Evolutionary conservation across 2,113 vertebrate genomes (phyloP), one percentile per base, ranked within the genome.

Genomic region (Triplophysa tibetana): DNA sequence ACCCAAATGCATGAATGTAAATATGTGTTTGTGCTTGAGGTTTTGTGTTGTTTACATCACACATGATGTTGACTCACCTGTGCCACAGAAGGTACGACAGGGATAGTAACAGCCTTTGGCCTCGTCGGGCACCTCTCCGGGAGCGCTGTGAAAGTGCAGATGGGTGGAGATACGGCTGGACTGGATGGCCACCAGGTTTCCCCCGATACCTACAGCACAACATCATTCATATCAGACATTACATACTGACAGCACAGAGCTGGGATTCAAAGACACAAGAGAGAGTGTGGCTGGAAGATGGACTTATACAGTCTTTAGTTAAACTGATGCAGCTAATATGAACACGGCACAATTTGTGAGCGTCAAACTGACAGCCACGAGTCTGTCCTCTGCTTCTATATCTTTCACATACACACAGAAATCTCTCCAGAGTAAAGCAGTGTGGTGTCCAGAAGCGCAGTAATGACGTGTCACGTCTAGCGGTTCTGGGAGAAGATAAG

Each of bases 181-280:
- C 91, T 99, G 97, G 84, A 99, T 98, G 82, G 98, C 98, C 72
- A 99, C 98, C 84, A 99, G 90, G 88, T 99, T 99, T 48, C 98
- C 98, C 84, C 98, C 98, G 62, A 99, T 98, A 85, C 98, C 98
- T 99, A 86, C 29, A 63, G 38, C 21, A 66, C 23, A 73, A 58
- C 10, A 23, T 1, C 56, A 60, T 38, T 2, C 52, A 26, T 13
- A 9, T 75, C 50, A 78, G 38, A 50, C 19, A 67, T 19, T 23
- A 54, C 13, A 79, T n/a, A 52, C 50, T 24, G 69, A 78, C 23
- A 65, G 13, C n/a, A 45, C 54, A 52, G 43, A 61, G 54, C 26
- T 4, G 29, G n/a, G 29, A 56, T 33, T 8, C n/a, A 56, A 56
- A 38, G 4, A 58, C 21, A n/a, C 8, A n/a, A 3, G 10, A n/a